Evolutionary conservation across 2,113 vertebrate genomes (phyloP).

Genomic region (Amia ocellicauda): DNA sequence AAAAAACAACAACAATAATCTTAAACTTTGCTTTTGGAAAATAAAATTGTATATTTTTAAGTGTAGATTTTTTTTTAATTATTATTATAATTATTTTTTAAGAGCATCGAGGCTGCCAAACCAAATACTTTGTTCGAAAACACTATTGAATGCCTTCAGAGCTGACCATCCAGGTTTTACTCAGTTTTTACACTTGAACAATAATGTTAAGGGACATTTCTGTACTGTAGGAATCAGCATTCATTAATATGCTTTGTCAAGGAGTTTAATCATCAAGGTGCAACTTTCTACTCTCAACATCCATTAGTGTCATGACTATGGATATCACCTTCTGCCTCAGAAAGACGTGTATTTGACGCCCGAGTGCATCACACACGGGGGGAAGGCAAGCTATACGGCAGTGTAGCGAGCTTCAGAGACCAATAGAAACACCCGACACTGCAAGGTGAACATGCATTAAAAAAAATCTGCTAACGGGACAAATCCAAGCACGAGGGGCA

Average conservation of each 20-base stretch:
- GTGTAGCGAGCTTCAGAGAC: background rate
- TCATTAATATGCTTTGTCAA: too few species aligned
- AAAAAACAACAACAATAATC: slow-evolving; percentile 68
- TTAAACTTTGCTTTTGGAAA: slow-evolving; percentile 64
- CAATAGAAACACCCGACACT: background rate
- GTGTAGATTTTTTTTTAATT: slow-evolving; percentile 52
- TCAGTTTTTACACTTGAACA: background rate
- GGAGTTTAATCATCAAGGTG: too few species aligned
- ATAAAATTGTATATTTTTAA: slow-evolving; percentile 78
- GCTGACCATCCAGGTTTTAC: slow-evolving; percentile 33
- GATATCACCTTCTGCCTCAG: too few species aligned
- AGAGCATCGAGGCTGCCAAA: slow-evolving; percentile 50
- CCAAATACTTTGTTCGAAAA: slow-evolving; percentile 44
- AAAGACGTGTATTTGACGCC: too few species aligned
- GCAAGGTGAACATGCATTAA: too few species aligned
- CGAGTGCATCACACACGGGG: too few species aligned
- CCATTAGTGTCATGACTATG: too few species aligned
- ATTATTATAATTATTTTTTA: slow-evolving; percentile 27
- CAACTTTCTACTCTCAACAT: too few species aligned
- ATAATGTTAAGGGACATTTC: too few species aligned
- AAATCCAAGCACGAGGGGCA: too few species aligned
- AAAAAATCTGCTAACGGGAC: too few species aligned
- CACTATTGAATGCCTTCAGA: slow-evolving; percentile 43
- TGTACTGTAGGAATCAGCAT: too few species aligned
- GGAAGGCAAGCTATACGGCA: background rate